A percentile compares a stretch with the other conserved stretches of the same genome.
phyloP scores from a whole-genome alignment of 35 echinoderm and acorn worm species.

The Chiridota heheva region DNA sequence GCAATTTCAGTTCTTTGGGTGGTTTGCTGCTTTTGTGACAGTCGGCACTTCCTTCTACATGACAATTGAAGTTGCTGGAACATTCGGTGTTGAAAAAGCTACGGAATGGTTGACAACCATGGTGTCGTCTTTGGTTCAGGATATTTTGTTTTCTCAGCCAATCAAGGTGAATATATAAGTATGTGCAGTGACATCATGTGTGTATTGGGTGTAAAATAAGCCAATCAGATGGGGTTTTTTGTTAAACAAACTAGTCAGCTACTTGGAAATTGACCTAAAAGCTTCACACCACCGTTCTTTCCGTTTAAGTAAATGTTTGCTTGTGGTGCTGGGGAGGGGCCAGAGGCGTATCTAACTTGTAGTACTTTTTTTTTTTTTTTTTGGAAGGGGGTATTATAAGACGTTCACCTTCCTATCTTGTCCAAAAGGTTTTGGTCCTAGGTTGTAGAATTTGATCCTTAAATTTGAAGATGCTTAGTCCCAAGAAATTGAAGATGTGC shows the following conservation, averaged over 20 bases:
- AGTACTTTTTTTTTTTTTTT: no score
- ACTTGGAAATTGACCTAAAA: not conserved
- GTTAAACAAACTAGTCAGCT: not conserved
- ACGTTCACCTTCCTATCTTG: no score
- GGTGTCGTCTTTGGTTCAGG: slow-evolving; percentile 72
- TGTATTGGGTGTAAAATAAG: not conserved
- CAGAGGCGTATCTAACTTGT: no score
- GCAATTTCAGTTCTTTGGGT: slow-evolving; percentile 66
- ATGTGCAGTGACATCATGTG: not conserved
- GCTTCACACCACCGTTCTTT: no score
- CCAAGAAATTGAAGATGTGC: no score
- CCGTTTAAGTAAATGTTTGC: not conserved
- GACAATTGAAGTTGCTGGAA: slow-evolving; percentile 87
- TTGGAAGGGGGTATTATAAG: no score
- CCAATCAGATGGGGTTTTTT: not conserved
- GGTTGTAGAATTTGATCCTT: no score
- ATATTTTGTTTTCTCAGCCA: slow-evolving; percentile 88
- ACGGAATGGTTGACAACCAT: slow-evolving; percentile 85
- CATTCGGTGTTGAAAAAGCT: slow-evolving; percentile 79
- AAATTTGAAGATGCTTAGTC: no score
- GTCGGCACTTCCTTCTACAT: slow-evolving; percentile 76
- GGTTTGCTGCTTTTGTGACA: slow-evolving; percentile 58
- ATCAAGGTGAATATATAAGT: slow-evolving; percentile 64
- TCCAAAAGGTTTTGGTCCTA: no score
- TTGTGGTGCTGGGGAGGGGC: no score